phyloP scores from a whole-genome alignment of 2,888 invertebrate genomes.

The Cordylochernes scorpioides region DNA sequence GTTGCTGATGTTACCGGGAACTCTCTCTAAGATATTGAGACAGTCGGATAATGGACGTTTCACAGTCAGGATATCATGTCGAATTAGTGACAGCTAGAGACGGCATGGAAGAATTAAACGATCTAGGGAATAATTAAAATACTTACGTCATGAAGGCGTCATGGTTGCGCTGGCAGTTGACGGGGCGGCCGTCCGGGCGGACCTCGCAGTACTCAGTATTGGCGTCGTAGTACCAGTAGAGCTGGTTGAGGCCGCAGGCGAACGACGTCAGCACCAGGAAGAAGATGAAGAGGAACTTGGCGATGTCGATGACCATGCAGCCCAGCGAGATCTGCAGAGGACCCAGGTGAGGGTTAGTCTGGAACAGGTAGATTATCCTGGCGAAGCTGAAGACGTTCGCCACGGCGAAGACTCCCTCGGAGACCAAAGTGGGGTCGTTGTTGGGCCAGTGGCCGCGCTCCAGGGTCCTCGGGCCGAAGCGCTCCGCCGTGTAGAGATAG shows the following conservation, averaged over 20 bases:
- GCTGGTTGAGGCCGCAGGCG: slow-evolving; percentile 41
- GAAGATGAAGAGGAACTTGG: slow-evolving; percentile 28
- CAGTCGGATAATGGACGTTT: too few species aligned
- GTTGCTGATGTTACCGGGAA: too few species aligned
- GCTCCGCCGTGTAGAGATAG: slow-evolving; percentile 17
- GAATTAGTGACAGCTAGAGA: too few species aligned
- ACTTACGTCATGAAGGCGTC: slow-evolving; percentile 22
- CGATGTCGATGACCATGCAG: slow-evolving; percentile 31
- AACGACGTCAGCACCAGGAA: slow-evolving; percentile 27
- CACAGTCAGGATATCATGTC: too few species aligned
- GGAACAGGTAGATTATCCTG: slow-evolving; percentile 29
- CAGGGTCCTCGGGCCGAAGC: slow-evolving; percentile 21
- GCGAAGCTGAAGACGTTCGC: slow-evolving; percentile 31
- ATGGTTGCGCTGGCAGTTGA: slow-evolving; percentile 17
- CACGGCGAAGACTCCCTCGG: slow-evolving; percentile 29
- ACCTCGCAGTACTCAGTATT: slow-evolving; percentile 21
- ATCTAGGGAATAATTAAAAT: too few species aligned
- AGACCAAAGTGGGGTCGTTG: slow-evolving; percentile 28
- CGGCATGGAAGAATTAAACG: too few species aligned
- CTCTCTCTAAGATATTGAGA: too few species aligned
- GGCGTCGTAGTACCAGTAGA: slow-evolving; percentile 27
- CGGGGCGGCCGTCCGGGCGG: slow-evolving; percentile 13
- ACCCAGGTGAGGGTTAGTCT: slow-evolving; percentile 29
- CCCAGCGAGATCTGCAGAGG: slow-evolving; percentile 29
- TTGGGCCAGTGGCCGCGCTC: slow-evolving; percentile 25